These are phyloP conservation scores for Shargacucullia verbasci DNA, from an alignment of 2,888 invertebrate species.

Conservation along the genomic window DNA sequence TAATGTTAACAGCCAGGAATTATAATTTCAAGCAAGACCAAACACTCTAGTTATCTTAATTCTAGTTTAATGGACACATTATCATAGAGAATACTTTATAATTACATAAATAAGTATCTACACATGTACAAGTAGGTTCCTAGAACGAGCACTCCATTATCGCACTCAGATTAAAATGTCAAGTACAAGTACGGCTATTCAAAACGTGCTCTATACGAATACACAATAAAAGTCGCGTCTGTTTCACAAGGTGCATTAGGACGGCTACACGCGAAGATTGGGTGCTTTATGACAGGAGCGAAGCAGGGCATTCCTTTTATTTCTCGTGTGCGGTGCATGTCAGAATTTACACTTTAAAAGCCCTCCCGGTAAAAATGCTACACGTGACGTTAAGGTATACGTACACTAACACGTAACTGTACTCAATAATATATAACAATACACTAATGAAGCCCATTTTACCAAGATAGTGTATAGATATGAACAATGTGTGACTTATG, in stretches of 20 bases:
- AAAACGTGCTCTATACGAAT: not conserved
- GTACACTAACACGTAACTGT: constrained; percentile 10
- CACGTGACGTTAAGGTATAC: constrained; percentile 12
- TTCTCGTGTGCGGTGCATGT: constrained; percentile 24
- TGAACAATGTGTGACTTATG: too few relatives aligned
- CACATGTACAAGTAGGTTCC: not conserved
- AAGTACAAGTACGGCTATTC: constrained; percentile 4
- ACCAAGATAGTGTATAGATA: too few relatives aligned
- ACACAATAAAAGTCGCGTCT: constrained; percentile 26
- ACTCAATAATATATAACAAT: too few relatives aligned
- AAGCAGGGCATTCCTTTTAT: constrained; percentile 30
- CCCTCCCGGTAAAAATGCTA: constrained; percentile 25
- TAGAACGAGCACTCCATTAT: not conserved
- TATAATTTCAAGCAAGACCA: too few relatives aligned
- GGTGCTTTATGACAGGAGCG: constrained; percentile 39
- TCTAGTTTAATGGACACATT: constrained; percentile 1
- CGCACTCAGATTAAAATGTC: constrained; percentile 10
- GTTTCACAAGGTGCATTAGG: constrained; percentile 23
- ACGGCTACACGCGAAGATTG: constrained; percentile 25
- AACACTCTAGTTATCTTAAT: too few relatives aligned
- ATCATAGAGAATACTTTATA: not conserved
- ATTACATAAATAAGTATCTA: not conserved
- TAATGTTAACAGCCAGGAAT: too few relatives aligned
- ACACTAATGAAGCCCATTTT: too few relatives aligned
- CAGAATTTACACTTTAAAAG: constrained; percentile 49